These are phyloP conservation scores for Periophthalmus magnuspinnatus DNA, from an alignment of 2,797 vertebrate genomes.

Conservation along the genomic window DNA sequence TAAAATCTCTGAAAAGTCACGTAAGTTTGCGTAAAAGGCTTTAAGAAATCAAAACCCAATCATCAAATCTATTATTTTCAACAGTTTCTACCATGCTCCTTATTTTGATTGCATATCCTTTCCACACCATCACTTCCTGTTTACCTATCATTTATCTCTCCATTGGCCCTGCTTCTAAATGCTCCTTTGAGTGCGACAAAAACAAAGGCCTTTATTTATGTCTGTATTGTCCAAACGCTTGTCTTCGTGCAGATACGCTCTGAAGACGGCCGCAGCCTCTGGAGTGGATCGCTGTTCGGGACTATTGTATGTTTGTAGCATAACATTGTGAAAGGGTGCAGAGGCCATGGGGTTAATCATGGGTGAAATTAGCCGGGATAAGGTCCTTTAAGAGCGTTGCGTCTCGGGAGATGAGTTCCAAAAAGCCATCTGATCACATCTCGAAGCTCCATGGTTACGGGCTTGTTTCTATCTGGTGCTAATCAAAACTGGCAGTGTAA, in stretches of 20 bases:
- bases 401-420: slow-evolving; percentile 37
- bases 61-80: not conserved
- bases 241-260: slow-evolving; percentile 1
- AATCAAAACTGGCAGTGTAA: slow-evolving; percentile 16
- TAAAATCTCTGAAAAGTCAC: no score
- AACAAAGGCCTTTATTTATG: slow-evolving; percentile 1
- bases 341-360: slow-evolving; percentile 45
- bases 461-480: slow-evolving; percentile 19
- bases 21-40: not conserved
- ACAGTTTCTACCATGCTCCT: not conserved
- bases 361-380: slow-evolving; percentile 59
- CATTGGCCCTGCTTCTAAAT: not conserved
- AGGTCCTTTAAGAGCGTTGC: slow-evolving; percentile 33
- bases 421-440: slow-evolving; percentile 36
- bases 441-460: slow-evolving; percentile 16
- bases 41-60: not conserved
- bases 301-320: slow-evolving; percentile 24
- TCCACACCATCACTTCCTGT: not conserved
- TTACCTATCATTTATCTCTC: slow-evolving; percentile 1
- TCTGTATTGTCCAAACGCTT: not conserved
- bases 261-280: not conserved
- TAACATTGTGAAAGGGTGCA: slow-evolving; percentile 31
- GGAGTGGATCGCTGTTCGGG: not conserved
- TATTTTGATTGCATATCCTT: not conserved
- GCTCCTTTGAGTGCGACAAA: not conserved